Percentiles rank a stretch among this genome's conserved stretches.
phyloP scores from a whole-genome alignment of 1,140 invertebrate genomes.

The Neocloeon triangulifer region DNA sequence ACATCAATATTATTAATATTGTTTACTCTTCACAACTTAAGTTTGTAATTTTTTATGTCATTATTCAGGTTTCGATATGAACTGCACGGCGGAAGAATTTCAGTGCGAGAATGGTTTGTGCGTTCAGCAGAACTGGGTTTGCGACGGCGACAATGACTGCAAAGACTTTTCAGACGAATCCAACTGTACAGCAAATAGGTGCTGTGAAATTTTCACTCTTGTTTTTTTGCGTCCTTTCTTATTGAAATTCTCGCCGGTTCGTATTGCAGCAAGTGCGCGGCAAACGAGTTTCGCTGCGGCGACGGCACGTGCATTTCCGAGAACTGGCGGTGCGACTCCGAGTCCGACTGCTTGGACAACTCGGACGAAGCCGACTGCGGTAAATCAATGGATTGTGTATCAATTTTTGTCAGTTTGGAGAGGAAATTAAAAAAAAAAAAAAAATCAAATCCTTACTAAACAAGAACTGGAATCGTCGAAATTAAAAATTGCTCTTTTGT shows the following conservation, averaged over 20 bases:
- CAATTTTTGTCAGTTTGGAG: neutral
- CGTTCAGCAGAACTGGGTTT: constrained; percentile 46
- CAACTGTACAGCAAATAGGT: constrained; percentile 44
- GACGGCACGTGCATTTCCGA: constrained; percentile 37
- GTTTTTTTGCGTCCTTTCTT: constrained; percentile 4
- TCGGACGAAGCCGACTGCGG: constrained; percentile 31
- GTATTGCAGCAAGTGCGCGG: constrained; percentile 19
- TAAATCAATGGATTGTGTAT: constrained; percentile 8
- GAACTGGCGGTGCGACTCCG: constrained; percentile 31
- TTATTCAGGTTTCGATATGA: constrained; percentile 19
- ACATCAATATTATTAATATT: too few species aligned
- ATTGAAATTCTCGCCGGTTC: neutral
- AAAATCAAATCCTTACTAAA: neutral
- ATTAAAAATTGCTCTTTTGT: neutral
- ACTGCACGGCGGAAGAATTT: constrained; percentile 49
- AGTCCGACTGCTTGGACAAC: constrained; percentile 32
- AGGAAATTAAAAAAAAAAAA: neutral
- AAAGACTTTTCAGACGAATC: constrained; percentile 54
- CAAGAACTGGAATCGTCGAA: neutral
- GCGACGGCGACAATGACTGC: constrained; percentile 64
- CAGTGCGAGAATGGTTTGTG: constrained; percentile 63
- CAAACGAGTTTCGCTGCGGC: constrained; percentile 28
- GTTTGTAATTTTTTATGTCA: neutral
- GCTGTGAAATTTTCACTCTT: neutral
- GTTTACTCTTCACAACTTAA: too few species aligned